Evolutionary conservation across 2,113 vertebrate species (phyloP).

Genomic region (Python bivittatus): DNA sequence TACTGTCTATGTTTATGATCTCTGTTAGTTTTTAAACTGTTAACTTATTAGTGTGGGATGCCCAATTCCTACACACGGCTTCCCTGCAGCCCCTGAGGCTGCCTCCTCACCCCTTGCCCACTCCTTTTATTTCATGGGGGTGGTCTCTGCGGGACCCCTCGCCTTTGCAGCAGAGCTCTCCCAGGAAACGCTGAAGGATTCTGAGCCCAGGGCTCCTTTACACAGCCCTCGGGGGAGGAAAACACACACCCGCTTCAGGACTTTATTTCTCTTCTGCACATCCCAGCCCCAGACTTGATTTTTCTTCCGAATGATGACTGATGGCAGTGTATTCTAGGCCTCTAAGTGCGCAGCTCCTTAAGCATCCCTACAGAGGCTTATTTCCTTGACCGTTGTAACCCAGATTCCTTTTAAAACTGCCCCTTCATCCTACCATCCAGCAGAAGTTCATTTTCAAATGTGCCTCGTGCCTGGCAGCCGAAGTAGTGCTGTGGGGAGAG

Average conservation of each 20-base stretch:
- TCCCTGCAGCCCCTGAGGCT: not conserved
- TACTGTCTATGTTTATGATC: too few relatives aligned
- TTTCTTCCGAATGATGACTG: not conserved
- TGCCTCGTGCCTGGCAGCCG: not conserved
- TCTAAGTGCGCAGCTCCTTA: not conserved
- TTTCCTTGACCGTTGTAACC: not conserved
- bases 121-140: not conserved
- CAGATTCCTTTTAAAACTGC: not conserved
- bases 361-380: not conserved
- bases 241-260: not conserved
- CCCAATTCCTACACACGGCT: not conserved
- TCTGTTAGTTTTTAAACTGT: not conserved
- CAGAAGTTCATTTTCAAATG: not conserved
- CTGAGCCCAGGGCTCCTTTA: not conserved
- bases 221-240: not conserved
- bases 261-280: not conserved
- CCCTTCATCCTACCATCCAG: not conserved
- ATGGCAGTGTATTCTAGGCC: not conserved
- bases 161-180: not conserved
- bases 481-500: not conserved
- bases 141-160: not conserved
- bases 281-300: not conserved
- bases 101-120: not conserved
- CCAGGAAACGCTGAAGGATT: not conserved
- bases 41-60: not conserved